A percentile compares a stretch with the other conserved stretches of the same genome.
Evolutionary conservation across 2,113 vertebrate species (phyloP).

Genomic region (Seriola dumerili): DNA sequence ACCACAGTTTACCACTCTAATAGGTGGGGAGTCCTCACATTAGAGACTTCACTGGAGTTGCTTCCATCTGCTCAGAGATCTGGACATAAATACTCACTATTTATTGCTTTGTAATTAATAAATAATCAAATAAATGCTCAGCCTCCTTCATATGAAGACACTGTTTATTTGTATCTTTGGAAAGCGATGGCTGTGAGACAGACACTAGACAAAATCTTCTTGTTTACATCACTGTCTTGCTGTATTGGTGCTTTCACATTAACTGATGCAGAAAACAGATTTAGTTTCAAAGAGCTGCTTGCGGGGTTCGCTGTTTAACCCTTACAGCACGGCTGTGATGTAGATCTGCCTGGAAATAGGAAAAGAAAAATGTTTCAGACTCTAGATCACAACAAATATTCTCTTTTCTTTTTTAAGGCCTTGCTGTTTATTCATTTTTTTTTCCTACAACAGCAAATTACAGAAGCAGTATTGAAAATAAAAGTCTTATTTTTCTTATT

Average conservation of each 20-base stretch:
- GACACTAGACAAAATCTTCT: constrained; percentile 1
- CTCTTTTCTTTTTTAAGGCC: constrained; percentile 80
- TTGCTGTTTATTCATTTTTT: constrained; percentile 85
- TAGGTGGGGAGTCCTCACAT: constrained; percentile 27
- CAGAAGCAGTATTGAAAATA: constrained; percentile 90
- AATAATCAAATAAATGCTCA: constrained; percentile 26
- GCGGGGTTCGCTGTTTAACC: constrained; percentile 20
- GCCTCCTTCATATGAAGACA: constrained; percentile 23
- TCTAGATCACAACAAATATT: constrained; percentile 63
- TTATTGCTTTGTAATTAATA: background rate
- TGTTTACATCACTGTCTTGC: constrained; percentile 27
- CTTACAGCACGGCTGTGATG: constrained; percentile 2
- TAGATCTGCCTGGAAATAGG: background rate
- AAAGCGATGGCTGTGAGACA: constrained; percentile 43
- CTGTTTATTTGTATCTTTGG: constrained; percentile 56
- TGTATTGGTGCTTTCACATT: constrained; percentile 9
- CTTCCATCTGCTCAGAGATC: constrained; percentile 23
- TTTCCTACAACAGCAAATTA: constrained; percentile 86
- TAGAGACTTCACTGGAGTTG: background rate
- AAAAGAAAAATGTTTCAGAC: background rate
- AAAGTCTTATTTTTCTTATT: constrained; percentile 82
- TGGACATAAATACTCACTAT: constrained; percentile 4
- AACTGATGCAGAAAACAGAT: constrained; percentile 33
- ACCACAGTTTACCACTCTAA: constrained; percentile 6
- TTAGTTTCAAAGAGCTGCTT: constrained; percentile 25